Evolutionary conservation across 1,140 invertebrate species (phyloP), one percentile per base, ranked within the genome.

Genomic region (Drosophila ohnishii): DNA sequence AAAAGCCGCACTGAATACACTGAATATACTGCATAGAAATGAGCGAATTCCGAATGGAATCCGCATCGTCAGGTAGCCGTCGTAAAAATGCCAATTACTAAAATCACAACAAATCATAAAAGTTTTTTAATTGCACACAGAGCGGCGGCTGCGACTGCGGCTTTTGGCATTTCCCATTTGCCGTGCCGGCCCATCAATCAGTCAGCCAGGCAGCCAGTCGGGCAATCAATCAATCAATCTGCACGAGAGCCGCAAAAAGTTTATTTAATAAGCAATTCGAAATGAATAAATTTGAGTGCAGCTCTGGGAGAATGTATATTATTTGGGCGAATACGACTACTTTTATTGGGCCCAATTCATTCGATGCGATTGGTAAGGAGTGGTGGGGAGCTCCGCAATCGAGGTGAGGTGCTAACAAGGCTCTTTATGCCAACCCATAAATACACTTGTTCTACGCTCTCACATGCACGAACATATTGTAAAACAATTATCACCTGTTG

Each of bases 401-500:
- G 37, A 60, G 28, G 51, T 37, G 34, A 66, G 67, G 47, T 72
- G 70, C 47, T 53, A 73, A 73, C 70, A 51, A 73, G 70, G 50
- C 34, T 44, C 60, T 67, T 67, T 67, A 67, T 67, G 45, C 56
- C 22, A 42, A 56, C 19, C 35, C 70, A 79, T 56, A 63, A 73
- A 73, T 66, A 80, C 62, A 73, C 59, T 62, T 65, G 78, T 62
- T 79, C 75, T 51, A 62, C 58, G 64, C 57, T 47, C 50, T 55
- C 56, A 40, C 56, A 58, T 66, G 55, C 56, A 50, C 69, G 64
- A 60, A 74, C 77, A 75, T 80, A 88, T 88, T 88, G 85, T 88
- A 88, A 88, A 88, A 88, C 84, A 88, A 88, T 88, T 88, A 88
- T 88, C 84, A 88, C 84, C 84, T 88, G 84, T 88, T 88, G 84